Percentiles rank a stretch among this genome's conserved stretches.
Conservation (phyloP, 1,140 invertebrate genomes). For the Helicoverpa armigera region DNA sequence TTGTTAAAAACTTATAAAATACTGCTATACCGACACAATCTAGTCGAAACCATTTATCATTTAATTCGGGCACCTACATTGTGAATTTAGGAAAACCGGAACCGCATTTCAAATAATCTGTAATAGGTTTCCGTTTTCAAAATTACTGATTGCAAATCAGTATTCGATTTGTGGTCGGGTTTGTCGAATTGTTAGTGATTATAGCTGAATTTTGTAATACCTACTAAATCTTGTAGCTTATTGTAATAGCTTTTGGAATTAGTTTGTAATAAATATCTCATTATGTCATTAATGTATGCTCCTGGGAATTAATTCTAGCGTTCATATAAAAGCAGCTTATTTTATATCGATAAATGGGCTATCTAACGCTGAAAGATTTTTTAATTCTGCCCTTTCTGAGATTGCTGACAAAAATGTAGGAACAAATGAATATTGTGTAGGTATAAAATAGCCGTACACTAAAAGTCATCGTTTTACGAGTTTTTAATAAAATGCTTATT, state of each 20-base stretch:
- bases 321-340: too few species aligned
- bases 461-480: not conserved
- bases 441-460: too few species aligned
- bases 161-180: not conserved
- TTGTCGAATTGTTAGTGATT: not conserved
- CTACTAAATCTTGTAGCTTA: not conserved
- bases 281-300: too few species aligned
- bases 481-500: constrained; percentile 14
- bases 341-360: too few species aligned
- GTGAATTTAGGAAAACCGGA: not conserved
- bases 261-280: too few species aligned
- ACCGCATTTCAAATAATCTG: not conserved
- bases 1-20: too few species aligned
- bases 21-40: not conserved
- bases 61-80: not conserved
- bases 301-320: too few species aligned
- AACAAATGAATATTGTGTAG: too few species aligned
- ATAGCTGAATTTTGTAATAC: constrained; percentile 4
- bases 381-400: too few species aligned
- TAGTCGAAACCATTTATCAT: not conserved
- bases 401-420: too few species aligned
- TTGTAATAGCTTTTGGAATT: too few species aligned
- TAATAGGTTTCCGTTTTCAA: constrained; percentile 1
- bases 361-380: too few species aligned
- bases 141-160: constrained; percentile 8